Conservation (phyloP, 2,888 invertebrate genomes). For the Cantharis flavilabris region DNA sequence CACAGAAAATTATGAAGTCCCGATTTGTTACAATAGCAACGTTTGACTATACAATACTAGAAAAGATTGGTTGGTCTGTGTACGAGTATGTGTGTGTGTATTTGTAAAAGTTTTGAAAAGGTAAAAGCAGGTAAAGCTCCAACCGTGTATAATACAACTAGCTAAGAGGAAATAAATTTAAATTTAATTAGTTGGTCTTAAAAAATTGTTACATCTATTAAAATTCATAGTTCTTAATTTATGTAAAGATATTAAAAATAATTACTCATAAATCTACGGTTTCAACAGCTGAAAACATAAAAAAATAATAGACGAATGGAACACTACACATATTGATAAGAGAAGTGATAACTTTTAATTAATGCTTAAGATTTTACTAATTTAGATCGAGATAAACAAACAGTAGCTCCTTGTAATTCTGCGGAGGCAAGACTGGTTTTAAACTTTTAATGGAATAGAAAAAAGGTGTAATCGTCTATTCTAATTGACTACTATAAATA, state of each 20-base stretch:
- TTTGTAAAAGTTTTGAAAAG: constrained; percentile 29
- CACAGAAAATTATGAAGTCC: constrained; percentile 31
- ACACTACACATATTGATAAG: constrained; percentile 42
- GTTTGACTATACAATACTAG: constrained; percentile 17
- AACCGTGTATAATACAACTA: neutral
- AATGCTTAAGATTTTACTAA: constrained; percentile 46
- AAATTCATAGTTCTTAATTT: constrained; percentile 26
- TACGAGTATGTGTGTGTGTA: neutral
- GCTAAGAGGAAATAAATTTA: constrained; percentile 13
- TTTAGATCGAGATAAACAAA: constrained; percentile 45
- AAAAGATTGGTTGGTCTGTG: constrained; percentile 26
- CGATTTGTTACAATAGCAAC: constrained; percentile 19
- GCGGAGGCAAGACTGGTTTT: constrained; percentile 28
- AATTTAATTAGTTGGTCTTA: constrained; percentile 17
- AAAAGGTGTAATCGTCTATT: constrained; percentile 14
- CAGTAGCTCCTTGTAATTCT: constrained; percentile 36
- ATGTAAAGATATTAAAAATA: constrained; percentile 37
- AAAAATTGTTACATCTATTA: constrained; percentile 18
- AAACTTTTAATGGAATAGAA: constrained; percentile 9
- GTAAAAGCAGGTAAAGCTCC: constrained; percentile 25
- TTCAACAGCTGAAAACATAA: constrained; percentile 42
- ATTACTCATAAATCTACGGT: constrained; percentile 40
- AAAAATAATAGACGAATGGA: constrained; percentile 36
- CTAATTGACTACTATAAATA: neutral
- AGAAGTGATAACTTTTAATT: constrained; percentile 45